phyloP scores from a whole-genome alignment of 2,113 vertebrate species.

The Takifugu bimaculatus region DNA sequence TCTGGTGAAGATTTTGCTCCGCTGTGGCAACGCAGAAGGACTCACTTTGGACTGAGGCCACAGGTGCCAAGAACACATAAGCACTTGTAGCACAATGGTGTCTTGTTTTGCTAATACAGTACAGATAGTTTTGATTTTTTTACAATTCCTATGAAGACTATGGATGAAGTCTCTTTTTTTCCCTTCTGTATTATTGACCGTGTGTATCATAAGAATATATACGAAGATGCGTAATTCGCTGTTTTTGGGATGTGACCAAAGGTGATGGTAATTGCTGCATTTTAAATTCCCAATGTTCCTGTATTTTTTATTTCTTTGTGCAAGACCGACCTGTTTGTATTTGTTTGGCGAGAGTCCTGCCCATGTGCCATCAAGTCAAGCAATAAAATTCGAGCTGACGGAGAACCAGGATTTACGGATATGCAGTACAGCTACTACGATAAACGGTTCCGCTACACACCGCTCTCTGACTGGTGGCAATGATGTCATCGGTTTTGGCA shows the following conservation, averaged over 20 bases:
- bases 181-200: conserved; percentile 46
- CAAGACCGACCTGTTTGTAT: conserved; percentile 36
- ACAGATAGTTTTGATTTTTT: conserved; percentile 49
- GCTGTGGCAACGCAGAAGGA: conserved; percentile 53
- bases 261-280: conserved; percentile 59
- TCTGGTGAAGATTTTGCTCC: conserved; percentile 42
- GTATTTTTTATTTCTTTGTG: conserved; percentile 40
- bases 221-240: conserved; percentile 43
- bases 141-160: conserved; percentile 53
- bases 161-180: conserved; percentile 44
- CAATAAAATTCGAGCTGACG: conserved; percentile 72
- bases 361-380: conserved; percentile 75
- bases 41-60: conserved; percentile 63
- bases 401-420: conserved; percentile 35
- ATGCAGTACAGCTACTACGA: conserved; percentile 28
- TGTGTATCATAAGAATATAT: conserved; percentile 60
- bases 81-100: conserved; percentile 76
- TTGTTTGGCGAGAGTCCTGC: conserved; percentile 56
- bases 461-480: conserved; percentile 42
- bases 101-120: conserved; percentile 64
- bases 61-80: conserved; percentile 66
- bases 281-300: conserved; percentile 40
- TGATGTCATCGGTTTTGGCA: conserved; percentile 42
- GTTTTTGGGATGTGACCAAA: conserved; percentile 64
- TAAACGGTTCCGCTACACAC: conserved; percentile 39